Conservation (phyloP, 1,140 invertebrate genomes). For the Antheraea pernyi region DNA sequence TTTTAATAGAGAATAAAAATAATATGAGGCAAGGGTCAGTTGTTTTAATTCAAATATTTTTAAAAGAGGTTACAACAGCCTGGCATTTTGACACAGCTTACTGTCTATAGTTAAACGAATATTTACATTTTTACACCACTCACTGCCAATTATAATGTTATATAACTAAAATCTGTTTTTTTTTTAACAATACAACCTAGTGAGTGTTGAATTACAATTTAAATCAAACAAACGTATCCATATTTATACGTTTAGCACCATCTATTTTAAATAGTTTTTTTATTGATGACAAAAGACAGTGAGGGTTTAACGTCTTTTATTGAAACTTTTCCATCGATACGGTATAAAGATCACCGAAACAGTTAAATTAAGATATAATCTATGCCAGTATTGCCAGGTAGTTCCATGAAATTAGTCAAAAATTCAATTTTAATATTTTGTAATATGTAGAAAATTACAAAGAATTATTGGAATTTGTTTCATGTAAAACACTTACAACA, state of each 20-base stretch:
- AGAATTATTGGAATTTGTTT: no score
- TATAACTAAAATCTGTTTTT: neutral
- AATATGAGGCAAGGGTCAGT: slow-evolving; percentile 17
- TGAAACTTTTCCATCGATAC: slow-evolving; percentile 74
- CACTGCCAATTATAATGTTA: slow-evolving; percentile 42
- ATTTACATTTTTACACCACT: slow-evolving; percentile 56
- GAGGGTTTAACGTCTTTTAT: slow-evolving; percentile 38
- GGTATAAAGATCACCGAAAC: slow-evolving; percentile 21
- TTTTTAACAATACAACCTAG: slow-evolving; percentile 31
- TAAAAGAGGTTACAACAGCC: slow-evolving; percentile 35
- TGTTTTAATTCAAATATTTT: slow-evolving; percentile 14
- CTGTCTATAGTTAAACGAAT: slow-evolving; percentile 45
- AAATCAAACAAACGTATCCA: slow-evolving; percentile 9
- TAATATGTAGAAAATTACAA: no score
- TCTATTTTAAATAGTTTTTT: slow-evolving; percentile 14
- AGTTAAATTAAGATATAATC: slow-evolving; percentile 11
- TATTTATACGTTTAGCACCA: slow-evolving; percentile 29
- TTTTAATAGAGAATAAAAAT: slow-evolving; percentile 1
- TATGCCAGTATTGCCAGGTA: neutral
- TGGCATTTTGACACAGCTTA: slow-evolving; percentile 49
- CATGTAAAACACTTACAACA: no score
- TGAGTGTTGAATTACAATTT: slow-evolving; percentile 21
- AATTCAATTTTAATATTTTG: no score
- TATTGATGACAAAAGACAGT: slow-evolving; percentile 44
- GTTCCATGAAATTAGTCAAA: neutral